Percentiles rank a stretch among this genome's conserved stretches.
phyloP scores from a whole-genome alignment of 1,140 invertebrate genomes.

The Helicoverpa zea region DNA sequence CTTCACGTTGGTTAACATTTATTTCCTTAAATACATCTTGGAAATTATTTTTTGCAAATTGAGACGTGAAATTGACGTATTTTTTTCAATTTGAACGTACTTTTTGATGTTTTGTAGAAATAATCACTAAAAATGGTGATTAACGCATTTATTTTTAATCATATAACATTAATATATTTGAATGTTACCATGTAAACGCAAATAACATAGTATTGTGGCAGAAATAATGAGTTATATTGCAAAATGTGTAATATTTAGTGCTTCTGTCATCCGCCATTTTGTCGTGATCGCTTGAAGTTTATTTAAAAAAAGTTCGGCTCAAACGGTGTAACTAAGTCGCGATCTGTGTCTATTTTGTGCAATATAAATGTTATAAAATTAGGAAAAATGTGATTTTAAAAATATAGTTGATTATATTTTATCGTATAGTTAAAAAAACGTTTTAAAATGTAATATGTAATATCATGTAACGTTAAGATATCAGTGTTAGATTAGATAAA shows the following conservation, averaged over 20 bases:
- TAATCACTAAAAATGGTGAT: not conserved
- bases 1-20: too few relatives aligned
- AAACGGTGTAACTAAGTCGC: constrained; percentile 67
- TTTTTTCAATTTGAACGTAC: not conserved
- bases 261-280: constrained; percentile 60
- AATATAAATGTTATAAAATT: constrained; percentile 80
- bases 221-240: constrained; percentile 43
- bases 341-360: constrained; percentile 79
- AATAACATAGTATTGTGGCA: constrained; percentile 36
- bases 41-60: not conserved
- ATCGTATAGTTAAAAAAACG: constrained; percentile 73
- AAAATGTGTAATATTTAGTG: constrained; percentile 52
- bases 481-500: constrained; percentile 79
- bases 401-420: constrained; percentile 82
- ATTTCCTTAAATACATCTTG: not conserved
- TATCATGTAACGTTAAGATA: constrained; percentile 75
- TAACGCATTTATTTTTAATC: constrained; percentile 28
- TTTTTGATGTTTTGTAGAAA: constrained; percentile 2
- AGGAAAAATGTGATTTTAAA: constrained; percentile 85
- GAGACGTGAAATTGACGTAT: not conserved
- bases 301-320: constrained; percentile 60
- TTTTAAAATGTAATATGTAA: constrained; percentile 74
- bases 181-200: constrained; percentile 38
- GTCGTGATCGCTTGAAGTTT: constrained; percentile 62
- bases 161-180: constrained; percentile 42